Base-by-base conservation (phyloP, 2,888 invertebrate genomes). In the Thymelicus lineola region DNA sequence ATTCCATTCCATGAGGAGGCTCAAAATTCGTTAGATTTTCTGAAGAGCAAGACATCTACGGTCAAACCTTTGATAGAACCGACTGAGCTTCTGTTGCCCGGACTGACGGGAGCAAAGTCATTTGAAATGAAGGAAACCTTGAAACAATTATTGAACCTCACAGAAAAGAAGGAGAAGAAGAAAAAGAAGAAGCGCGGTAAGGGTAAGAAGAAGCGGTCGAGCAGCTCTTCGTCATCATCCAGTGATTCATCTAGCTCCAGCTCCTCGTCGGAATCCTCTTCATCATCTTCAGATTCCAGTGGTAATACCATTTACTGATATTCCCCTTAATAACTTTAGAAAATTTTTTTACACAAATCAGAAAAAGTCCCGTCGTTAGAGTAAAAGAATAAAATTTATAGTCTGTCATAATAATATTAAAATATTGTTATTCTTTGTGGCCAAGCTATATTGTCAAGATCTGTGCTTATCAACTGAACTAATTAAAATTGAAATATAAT, bases 1-100 rank as follows among this genome's bases (percentile, higher is more conserved):
- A 96, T 97, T 81, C 97, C 98, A 0, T 97, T 96, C 84, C 98
- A 98, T 85, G 97, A 97, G 78, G 98, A 98, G 83, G 98, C 98
- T 0, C 96, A 97, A 79, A 96, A 97, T 80, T 97, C 97, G 0
- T 91, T 98, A 74, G 97, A 97, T 78, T 97, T 96, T 78, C 92
- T 98, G 72, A 97, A 97, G 82, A 95, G 96, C 68, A 97, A 97
- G 82, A 89, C 89, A 12, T 91, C 93, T 36, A 85, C 90, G 0
- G 81, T 88, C 0, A 95, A 95, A 75, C 95, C 95, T 74, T 83
- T 96, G 75, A 95, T 96, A 73, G 96, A 96, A 80, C 95, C 95
- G 0, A 93, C 94, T 7, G 95, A 96, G 80, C 83, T 96, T 38
- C 81, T 95, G 14, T 83, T 96, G 70, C 96, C 96, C 7, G 95